These are phyloP conservation scores for Cylindroiulus punctatus DNA, from an alignment of 2,888 invertebrate genomes.

Conservation along the genomic window DNA sequence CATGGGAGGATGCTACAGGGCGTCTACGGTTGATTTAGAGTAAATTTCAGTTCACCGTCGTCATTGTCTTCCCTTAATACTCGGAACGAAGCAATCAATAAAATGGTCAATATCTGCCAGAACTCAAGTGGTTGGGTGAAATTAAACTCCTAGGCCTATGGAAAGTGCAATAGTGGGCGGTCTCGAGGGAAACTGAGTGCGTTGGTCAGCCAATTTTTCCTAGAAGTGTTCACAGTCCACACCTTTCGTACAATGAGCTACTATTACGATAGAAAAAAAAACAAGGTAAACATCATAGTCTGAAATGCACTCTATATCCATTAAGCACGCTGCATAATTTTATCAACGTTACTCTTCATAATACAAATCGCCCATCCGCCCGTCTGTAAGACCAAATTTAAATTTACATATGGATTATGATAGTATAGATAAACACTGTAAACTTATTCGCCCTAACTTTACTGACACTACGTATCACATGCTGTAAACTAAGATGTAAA, in stretches of 20 bases:
- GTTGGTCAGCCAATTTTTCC: background rate
- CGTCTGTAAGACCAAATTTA: no score
- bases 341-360: no score
- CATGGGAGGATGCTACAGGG: background rate
- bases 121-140: background rate
- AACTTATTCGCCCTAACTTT: no score
- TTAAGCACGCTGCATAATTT: no score
- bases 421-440: no score
- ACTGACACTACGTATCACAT: no score
- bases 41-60: background rate
- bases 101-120: slow-evolving; percentile 12
- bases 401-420: no score
- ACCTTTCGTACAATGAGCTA: background rate
- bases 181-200: background rate
- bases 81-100: slow-evolving; percentile 8
- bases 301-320: no score
- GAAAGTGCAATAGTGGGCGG: background rate
- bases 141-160: background rate
- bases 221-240: background rate
- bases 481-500: no score
- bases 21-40: background rate
- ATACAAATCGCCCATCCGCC: no score
- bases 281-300: no score
- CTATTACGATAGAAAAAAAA: no score
- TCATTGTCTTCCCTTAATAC: slow-evolving; percentile 3